Base-by-base conservation (phyloP, 2,797 vertebrate genomes). In the Cirrhinus mrigala region DNA sequence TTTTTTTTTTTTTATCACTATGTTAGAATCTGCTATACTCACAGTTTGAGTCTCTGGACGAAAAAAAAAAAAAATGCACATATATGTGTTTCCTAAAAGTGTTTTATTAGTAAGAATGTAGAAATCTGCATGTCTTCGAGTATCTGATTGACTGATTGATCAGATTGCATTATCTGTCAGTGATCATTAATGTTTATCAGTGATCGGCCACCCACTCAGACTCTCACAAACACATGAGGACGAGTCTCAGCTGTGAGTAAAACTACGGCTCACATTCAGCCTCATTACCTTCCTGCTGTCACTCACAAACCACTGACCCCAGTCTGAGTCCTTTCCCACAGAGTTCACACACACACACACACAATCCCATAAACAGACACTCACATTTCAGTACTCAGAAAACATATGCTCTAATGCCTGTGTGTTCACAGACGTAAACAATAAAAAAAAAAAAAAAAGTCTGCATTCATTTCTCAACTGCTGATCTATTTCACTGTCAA, bases 231-330 rank as follows among this genome's bases (percentile, higher is more conserved):
- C 84, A 79, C 89, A 85, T 70, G 73, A 52, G 68, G 82, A 70
- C 29, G 9, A 33, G 86, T 81, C 74, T 73, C 80, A 69, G 60
- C 52, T 76, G 76, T 66, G 87, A 73, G 78, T 64, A 84, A 76
- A 64, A 64, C 64, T 3, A 18, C 29, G 81, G 81, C 6, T 71
- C 71, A 66, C 70, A 20, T n/a, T 82, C 88, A 86, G 89, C 84
- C 60, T 69, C 46, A 79, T 79, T 80, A 84, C 89, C 85, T 90
- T 92, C 87, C 90, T 87, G 89, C 79, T 88, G 86, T 93, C 88
- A 78, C 68, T 90, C 87, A 83, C 83, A 88, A 90, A 86, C 88
- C 62, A 40, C 84, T 88, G 88, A 89, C 80, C 89, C 33, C 75
- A 88, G 58, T 87, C 50, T 60, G 46, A 86, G 74, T 69, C 73